Conservation (phyloP, 1,140 invertebrate genomes). For the Gonioctena quinquepunctata region DNA sequence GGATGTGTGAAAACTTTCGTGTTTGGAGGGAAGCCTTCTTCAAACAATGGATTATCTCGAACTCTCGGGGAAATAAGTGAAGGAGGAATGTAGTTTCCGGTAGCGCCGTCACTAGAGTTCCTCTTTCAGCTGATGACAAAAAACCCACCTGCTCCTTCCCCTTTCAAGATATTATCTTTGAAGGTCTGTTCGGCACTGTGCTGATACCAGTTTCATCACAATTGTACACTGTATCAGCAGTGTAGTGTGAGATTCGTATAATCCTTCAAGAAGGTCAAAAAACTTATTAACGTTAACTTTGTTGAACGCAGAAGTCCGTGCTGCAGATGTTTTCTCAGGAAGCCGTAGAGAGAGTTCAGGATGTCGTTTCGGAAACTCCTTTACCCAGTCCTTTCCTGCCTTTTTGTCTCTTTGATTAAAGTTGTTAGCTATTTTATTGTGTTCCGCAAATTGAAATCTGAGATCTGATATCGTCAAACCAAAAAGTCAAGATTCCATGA, state of each 20-base stretch:
- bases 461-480: no score
- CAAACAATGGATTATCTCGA: background rate
- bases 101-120: constrained; percentile 6
- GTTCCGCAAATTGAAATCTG: no score
- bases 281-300: constrained; percentile 46
- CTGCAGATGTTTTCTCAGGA: constrained; percentile 49
- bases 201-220: constrained; percentile 55
- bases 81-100: background rate
- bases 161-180: constrained; percentile 51
- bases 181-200: constrained; percentile 52
- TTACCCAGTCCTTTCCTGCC: no score
- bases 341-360: constrained; percentile 39
- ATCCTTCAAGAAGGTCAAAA: constrained; percentile 38
- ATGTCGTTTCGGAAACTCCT: no score
- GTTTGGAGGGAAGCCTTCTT: constrained; percentile 34
- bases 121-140: constrained; percentile 53
- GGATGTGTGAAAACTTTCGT: constrained; percentile 41
- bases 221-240: constrained; percentile 50
- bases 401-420: no score
- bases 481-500: no score
- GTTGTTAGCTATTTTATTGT: no score
- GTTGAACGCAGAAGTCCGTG: constrained; percentile 54
- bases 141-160: constrained; percentile 52
- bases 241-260: constrained; percentile 42
- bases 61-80: background rate